Conservation (phyloP, 2,113 vertebrate species). For the Fulica atra region DNA sequence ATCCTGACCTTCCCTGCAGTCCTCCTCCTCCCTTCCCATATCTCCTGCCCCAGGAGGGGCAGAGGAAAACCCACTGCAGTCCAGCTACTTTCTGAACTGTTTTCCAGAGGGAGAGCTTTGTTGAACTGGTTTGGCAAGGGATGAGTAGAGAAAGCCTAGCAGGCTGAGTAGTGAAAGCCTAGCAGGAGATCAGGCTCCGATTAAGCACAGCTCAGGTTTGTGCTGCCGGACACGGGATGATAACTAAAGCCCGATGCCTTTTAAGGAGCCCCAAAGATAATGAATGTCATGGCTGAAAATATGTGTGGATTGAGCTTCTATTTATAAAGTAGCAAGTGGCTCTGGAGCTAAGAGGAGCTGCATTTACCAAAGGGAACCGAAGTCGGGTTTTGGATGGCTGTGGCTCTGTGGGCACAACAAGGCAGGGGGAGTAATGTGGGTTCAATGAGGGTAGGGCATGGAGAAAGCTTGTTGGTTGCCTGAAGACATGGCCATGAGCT, state of each 20-base stretch:
- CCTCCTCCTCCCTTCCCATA: not conserved
- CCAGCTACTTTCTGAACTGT: not conserved
- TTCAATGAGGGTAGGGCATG: not conserved
- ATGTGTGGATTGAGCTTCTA: slow-evolving; percentile 73
- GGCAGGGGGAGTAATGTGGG: not conserved
- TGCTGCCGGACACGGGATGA: not conserved
- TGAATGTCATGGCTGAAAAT: slow-evolving; percentile 71
- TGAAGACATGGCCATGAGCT: not conserved
- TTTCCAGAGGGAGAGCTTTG: not conserved
- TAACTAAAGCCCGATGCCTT: slow-evolving; percentile 67
- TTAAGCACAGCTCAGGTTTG: not conserved
- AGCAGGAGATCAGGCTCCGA: rapidly evolving
- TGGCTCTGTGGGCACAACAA: not conserved
- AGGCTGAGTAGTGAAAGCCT: not conserved
- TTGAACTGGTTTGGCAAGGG: not conserved
- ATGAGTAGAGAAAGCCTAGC: not conserved
- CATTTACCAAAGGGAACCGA: not conserved
- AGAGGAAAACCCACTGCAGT: not conserved
- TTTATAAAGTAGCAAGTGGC: slow-evolving; percentile 66
- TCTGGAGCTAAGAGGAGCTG: not conserved
- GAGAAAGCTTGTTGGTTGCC: not conserved
- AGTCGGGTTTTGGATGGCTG: not conserved
- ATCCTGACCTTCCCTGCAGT: not conserved
- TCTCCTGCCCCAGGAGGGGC: not conserved
- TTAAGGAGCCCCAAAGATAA: slow-evolving; percentile 78